Base-by-base conservation (phyloP, 1,140 invertebrate genomes). In the Ephestia elutella region DNA sequence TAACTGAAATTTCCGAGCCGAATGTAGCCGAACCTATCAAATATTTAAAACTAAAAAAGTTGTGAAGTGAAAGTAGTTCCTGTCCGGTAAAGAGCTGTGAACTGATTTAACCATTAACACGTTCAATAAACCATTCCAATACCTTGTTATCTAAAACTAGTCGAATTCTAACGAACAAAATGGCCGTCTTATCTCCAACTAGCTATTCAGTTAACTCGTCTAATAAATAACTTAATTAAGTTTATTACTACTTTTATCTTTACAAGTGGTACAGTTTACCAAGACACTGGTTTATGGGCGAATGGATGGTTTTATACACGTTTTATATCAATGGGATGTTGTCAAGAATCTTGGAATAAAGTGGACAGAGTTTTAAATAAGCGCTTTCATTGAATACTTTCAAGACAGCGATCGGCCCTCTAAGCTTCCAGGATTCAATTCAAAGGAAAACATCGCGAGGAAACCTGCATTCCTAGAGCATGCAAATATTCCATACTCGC, bases 201-300 rank as follows among this genome's bases (percentile, higher is more conserved):
- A 48, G 30, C 21, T 53, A 28, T 54, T 55, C 32, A 20, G 44
- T 48, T 44, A 55, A 30, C 53, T 35, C 30, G 44, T 32, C 20
- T 54, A 63, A 63, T 63, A 60, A 57, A 62, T 64, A 57, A 56
- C 57, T 64, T 60, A 64, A 64, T 64, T 59, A 60, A 32, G 59
- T 59, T 59, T 59, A 64, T 64, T 64, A n/a, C 54, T 19, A 35
- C 60, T 64, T 64, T 64, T 64, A 64, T 64, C 62, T 57, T 30
- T 57, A 59, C 62, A 59, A 49, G 54, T 63, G 62, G 30, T 64
- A 54, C 57, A 19, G 54, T 56, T 53, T 50, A 57, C 49, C 19
- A 21, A 9, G 56, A 61, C 59, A 61, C 20, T 10, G 38, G 54
- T 62, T 62, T 62, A 62, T 44, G 38, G n/a, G 13, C 53, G 60